Base-by-base conservation (phyloP, 2,113 vertebrate genomes). In the Chaetops frenatus region DNA sequence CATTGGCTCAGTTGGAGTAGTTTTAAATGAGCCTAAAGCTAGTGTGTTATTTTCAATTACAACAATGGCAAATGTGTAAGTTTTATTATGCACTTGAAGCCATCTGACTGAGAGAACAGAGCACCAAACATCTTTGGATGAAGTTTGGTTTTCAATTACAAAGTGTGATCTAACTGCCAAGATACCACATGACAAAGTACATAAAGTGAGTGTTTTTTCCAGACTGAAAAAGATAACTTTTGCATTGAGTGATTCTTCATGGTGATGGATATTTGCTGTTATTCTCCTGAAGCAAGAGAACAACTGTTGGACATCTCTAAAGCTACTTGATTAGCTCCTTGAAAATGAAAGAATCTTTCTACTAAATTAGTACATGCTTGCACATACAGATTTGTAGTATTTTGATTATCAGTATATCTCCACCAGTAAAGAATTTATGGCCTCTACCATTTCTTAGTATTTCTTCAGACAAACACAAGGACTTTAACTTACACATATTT, bases 111-210 rank as follows among this genome's bases (percentile, higher is more conserved):
- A 90, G 78, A 53, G 31, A 44, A 81, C 69, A 76, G n/a, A 76
- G 44, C 13, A 87, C 73, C 61, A 84, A 85, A 85, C 40, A 90
- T 67, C 85, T 90, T 69, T 67, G 85, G 90, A 69, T 73, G 80
- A 95, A 96, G 85, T 92, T 94, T 92, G 53, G 67, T 86, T 97
- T 96, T 95, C 96, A 94, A 88, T 96, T 97, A 92, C 80, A 51
- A 90, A 96, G 67, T 83, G 80, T 81, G 76, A 48, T 93, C 80
- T 83, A 94, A 92, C 86, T 96, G 95, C 90, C 94, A 95, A 97
- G 94, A 93, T 90, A 95, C 72, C 76, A 58, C 92, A 92, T 92
- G 95, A 95, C 85, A 81, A 93, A 96, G 79, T 66, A 93, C 67
- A 92, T 66, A 40, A 85, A 88, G 27, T 35, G 28, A 48, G 28